Evolutionary conservation across 92 coral and sea anemone genomes (phyloP).

Genomic region (Zoanthus sociatus): DNA sequence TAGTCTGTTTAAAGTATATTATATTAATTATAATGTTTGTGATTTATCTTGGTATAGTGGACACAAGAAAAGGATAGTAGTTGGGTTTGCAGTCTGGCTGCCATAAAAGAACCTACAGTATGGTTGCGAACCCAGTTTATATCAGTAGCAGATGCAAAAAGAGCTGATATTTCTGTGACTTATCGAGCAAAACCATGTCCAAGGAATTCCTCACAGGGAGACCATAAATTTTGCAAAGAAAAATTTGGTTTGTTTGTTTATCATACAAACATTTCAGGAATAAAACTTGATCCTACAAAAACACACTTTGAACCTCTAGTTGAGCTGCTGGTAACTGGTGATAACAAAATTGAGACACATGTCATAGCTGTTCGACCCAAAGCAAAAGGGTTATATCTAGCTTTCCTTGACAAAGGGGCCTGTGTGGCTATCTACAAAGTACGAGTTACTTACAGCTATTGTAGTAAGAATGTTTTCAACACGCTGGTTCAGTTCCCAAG

Average conservation of each 20-base stretch:
- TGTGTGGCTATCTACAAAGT: neutral
- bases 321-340: neutral
- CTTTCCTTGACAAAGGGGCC: conserved; percentile 29
- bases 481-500: conserved; percentile 31
- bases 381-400: conserved; percentile 22
- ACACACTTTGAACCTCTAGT: neutral
- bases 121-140: conserved; percentile 28
- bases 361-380: conserved; percentile 15
- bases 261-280: neutral
- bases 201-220: neutral
- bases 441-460: conserved; percentile 23
- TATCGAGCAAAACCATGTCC: conserved; percentile 8
- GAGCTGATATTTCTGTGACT: conserved; percentile 24
- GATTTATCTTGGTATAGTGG: neutral
- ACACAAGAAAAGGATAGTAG: neutral
- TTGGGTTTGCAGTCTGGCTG: conserved; percentile 9
- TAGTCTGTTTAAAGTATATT: no score
- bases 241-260: conserved; percentile 4
- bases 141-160: neutral
- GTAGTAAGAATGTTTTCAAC: neutral
- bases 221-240: neutral
- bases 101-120: neutral
- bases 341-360: neutral
- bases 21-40: neutral
- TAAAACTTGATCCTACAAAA: conserved; percentile 16